A percentile compares a stretch with the other conserved stretches of the same genome.
Conservation (phyloP, 2,797 vertebrate genomes). For the Kryptolebias ocellatus region DNA sequence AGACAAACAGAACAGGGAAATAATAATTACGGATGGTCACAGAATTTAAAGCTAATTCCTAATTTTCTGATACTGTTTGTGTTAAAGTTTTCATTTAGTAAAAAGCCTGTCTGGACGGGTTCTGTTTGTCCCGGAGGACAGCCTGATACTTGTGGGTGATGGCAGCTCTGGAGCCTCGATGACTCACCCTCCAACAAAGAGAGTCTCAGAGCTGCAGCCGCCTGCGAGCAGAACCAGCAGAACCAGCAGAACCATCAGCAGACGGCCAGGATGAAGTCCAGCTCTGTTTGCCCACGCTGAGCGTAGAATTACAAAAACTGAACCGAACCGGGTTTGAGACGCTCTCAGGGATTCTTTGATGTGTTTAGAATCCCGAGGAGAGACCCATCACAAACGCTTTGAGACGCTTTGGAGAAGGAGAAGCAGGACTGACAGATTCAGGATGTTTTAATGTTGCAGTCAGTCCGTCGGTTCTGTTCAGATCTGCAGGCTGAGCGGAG, state of each 20-base stretch:
- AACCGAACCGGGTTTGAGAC: too few relatives aligned
- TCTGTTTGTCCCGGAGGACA: conserved; percentile 19
- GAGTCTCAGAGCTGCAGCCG: conserved; percentile 33
- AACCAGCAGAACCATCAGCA: conserved; percentile 32
- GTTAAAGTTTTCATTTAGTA: not conserved
- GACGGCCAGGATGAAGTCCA: conserved; percentile 26
- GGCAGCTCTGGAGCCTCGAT: conserved; percentile 42
- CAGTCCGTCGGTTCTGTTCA: too few relatives aligned
- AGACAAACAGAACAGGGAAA: too few relatives aligned
- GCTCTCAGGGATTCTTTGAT: too few relatives aligned
- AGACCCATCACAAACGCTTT: too few relatives aligned
- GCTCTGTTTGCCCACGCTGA: not conserved
- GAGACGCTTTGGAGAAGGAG: too few relatives aligned
- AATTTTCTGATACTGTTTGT: not conserved
- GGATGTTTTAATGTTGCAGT: too few relatives aligned
- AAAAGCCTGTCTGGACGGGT: conserved; percentile 2
- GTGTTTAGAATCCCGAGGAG: too few relatives aligned
- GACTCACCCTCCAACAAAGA: conserved; percentile 68
- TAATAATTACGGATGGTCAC: too few relatives aligned
- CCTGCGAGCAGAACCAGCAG: not conserved
- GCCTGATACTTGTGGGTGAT: conserved; percentile 53
- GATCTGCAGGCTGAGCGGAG: conserved; percentile 11
- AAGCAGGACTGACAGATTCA: conserved; percentile 1
- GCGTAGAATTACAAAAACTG: not conserved
- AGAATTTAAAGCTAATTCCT: too few relatives aligned